Base-by-base conservation (phyloP, 2,888 invertebrate genomes). In the Seira sanloemensis region DNA sequence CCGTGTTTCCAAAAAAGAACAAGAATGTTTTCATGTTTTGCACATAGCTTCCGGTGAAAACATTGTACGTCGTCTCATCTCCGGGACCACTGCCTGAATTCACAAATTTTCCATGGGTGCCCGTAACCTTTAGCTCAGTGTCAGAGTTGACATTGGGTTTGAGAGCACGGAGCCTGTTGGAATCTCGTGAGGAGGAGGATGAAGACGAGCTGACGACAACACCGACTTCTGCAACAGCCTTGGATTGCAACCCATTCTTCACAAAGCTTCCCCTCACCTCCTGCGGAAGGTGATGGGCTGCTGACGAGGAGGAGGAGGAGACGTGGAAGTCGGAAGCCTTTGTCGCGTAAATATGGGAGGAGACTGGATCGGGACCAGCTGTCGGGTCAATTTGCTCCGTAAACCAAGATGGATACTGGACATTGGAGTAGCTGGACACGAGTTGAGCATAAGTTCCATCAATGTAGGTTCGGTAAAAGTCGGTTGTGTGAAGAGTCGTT, bases 371-470 rank as follows among this genome's bases (percentile, higher is more conserved):
- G 7, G 78, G 27, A 9, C 69, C 80, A 23, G 84, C 84, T 23
- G 89, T 87, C 0, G 89, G 86, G 16, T 87, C 84, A 66, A 89
- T 89, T 2, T 90, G 88, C 2, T 91, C 88, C 2, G 90, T 90
- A 75, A 90, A 90, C 83, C 89, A 88, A 4, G 88, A 76, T 18
- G 89, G 89, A 58, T 89, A 89, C 18, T 88, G 76, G 18, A 90
- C 87, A 24, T 89, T 87, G 37, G 90, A 90, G 67, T 88, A 88
- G 77, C 90, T 91, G 81, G 90, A 90, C n/a, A 91, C 90, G 65
- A 91, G 87, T 84, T 91, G 91, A 62, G 91, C 91, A 86, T 91
- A 91, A 27, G 90, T 91, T 19, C 90, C 91, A 80, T 91, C 91
- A 79, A 91, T 91, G 79, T 90, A 91, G 2, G 91, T 91, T 23